Conservation (phyloP, 2,797 vertebrate species). For the Discoglossus pictus region DNA sequence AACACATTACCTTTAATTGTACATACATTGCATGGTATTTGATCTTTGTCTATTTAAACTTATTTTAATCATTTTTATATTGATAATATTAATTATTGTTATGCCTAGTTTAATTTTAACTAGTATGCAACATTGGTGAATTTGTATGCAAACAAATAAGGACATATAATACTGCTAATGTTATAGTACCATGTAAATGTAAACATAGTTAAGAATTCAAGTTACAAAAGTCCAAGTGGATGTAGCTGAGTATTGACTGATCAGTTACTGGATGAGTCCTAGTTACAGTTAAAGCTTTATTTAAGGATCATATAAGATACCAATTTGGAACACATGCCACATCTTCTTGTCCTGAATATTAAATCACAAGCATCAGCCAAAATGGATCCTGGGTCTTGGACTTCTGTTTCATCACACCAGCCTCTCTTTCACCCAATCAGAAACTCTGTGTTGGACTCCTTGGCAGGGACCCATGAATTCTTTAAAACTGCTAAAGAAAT, state of each 20-base stretch:
- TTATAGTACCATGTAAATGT: too few relatives aligned
- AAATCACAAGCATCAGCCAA: slow-evolving; percentile 40
- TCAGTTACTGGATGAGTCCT: not conserved
- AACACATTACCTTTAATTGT: too few relatives aligned
- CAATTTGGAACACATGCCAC: slow-evolving; percentile 11
- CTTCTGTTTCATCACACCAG: not conserved
- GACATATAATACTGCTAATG: too few relatives aligned
- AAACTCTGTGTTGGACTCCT: not conserved
- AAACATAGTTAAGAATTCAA: not conserved
- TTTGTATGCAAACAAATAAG: too few relatives aligned
- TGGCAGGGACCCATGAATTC: slow-evolving; percentile 35
- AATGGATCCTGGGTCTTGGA: slow-evolving; percentile 32
- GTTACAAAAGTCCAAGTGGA: not conserved
- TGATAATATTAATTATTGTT: not conserved
- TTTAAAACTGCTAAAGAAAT: slow-evolving; percentile 13
- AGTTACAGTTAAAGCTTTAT: not conserved
- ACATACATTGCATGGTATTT: too few relatives aligned
- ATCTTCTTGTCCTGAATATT: slow-evolving; percentile 41
- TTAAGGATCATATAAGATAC: too few relatives aligned
- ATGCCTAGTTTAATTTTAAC: too few relatives aligned
- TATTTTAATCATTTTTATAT: slow-evolving; percentile 10
- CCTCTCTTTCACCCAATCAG: slow-evolving; percentile 43
- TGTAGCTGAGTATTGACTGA: not conserved
- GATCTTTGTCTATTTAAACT: not conserved
- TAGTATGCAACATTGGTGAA: too few relatives aligned